Evolutionary conservation across 2,888 invertebrate genomes (phyloP).

Genomic region (Pheosia gnoma): DNA sequence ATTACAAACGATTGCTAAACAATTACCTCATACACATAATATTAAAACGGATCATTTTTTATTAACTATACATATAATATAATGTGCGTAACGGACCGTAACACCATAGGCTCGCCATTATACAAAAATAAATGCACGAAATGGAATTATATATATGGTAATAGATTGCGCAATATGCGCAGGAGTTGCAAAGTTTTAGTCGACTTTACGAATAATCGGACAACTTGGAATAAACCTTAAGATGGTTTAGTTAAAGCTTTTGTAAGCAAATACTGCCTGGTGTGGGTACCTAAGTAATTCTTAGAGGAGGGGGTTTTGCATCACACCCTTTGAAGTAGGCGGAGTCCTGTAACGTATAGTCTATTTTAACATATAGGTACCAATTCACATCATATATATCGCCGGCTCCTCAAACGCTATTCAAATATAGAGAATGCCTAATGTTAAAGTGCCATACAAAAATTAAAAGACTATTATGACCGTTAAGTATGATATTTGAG

Average conservation of each 20-base stretch:
- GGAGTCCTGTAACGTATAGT: constrained; percentile 12
- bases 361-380: constrained; percentile 11
- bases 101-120: constrained; percentile 62
- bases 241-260: no score
- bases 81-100: constrained; percentile 72
- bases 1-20: constrained; percentile 59
- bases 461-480: no score
- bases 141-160: constrained; percentile 15
- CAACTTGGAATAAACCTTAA: neutral
- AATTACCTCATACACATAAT: constrained; percentile 66
- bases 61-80: constrained; percentile 53
- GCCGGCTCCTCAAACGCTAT: no score
- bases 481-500: no score
- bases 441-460: no score
- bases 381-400: constrained; percentile 29
- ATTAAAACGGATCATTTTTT: constrained; percentile 64
- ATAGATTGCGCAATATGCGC: constrained; percentile 12
- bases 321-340: neutral
- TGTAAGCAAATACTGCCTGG: no score
- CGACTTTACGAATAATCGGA: constrained; percentile 4
- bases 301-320: no score
- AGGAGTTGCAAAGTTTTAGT: constrained; percentile 10
- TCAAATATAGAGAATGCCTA: no score
- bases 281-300: no score
- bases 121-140: constrained; percentile 55